phyloP scores from a whole-genome alignment of 2,797 vertebrate genomes.

The Pipistrellus pygmaeus region DNA sequence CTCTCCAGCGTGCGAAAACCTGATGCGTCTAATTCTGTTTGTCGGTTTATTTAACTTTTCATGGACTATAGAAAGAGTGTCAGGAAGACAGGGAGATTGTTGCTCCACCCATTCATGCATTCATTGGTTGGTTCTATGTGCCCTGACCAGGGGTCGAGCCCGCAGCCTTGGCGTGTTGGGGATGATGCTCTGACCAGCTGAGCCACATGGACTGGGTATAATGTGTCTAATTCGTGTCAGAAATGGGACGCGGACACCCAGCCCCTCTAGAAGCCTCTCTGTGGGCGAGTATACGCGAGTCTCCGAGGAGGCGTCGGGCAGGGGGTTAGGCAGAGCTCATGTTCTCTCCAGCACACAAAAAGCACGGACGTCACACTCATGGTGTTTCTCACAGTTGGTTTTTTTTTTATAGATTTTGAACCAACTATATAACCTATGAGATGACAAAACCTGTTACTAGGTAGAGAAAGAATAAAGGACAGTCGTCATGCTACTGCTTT shows the following conservation, averaged over 20 bases:
- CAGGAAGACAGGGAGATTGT: background rate
- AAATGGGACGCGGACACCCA: background rate
- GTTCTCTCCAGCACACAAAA: background rate
- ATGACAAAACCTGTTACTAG: slow-evolving; percentile 31
- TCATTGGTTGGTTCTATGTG: background rate
- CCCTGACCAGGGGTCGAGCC: background rate
- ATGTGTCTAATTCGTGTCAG: slow-evolving; percentile 17
- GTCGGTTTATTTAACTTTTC: background rate
- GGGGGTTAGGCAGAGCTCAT: background rate
- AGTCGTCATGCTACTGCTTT: slow-evolving; percentile 37
- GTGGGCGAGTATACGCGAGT: background rate
- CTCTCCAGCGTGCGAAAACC: slow-evolving; percentile 42
- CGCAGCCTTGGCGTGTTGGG: background rate
- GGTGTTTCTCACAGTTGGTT: background rate
- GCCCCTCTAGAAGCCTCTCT: slow-evolving; percentile 9
- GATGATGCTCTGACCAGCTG: background rate
- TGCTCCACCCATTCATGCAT: background rate
- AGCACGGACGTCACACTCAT: background rate
- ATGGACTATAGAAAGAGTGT: background rate
- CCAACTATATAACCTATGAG: slow-evolving; percentile 4
- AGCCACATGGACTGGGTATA: no score
- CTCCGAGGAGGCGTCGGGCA: background rate
- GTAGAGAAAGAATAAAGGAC: background rate
- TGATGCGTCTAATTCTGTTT: background rate
- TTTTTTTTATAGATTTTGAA: slow-evolving; percentile 52